Evolutionary conservation across 2,888 invertebrate genomes (phyloP).

Genomic region (Machimus rusticus): DNA sequence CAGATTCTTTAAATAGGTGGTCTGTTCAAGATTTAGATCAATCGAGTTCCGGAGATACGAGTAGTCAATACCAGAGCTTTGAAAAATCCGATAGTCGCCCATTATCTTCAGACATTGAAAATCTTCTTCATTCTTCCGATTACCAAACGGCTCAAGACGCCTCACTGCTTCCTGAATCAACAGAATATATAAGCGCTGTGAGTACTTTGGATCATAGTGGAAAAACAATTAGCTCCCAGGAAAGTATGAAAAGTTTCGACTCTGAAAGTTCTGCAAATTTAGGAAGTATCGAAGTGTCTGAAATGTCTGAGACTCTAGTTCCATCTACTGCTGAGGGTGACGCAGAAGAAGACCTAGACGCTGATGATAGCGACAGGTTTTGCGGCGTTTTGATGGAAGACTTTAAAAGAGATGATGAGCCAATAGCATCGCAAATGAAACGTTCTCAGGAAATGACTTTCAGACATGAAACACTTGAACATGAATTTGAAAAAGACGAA

Average conservation of each 20-base stretch:
- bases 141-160: slow-evolving; percentile 86
- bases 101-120: slow-evolving; percentile 86
- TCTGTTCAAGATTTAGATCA: slow-evolving; percentile 83
- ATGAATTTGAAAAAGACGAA: slow-evolving; percentile 50
- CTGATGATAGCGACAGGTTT: slow-evolving; percentile 61
- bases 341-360: slow-evolving; percentile 61
- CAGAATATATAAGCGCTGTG: slow-evolving; percentile 86
- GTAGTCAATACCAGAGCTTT: slow-evolving; percentile 86
- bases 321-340: slow-evolving; percentile 81
- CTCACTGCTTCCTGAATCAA: slow-evolving; percentile 78
- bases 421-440: slow-evolving; percentile 79
- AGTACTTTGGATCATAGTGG: slow-evolving; percentile 71
- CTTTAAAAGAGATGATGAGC: slow-evolving; percentile 65
- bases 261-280: slow-evolving; percentile 89
- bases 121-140: slow-evolving; percentile 80
- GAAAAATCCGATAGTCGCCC: slow-evolving; percentile 82
- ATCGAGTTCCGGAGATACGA: slow-evolving; percentile 81
- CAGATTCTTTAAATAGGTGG: slow-evolving; percentile 68
- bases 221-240: slow-evolving; percentile 75
- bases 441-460: slow-evolving; percentile 91
- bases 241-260: slow-evolving; percentile 88
- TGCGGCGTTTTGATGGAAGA: slow-evolving; percentile 69
- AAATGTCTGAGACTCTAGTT: slow-evolving; percentile 90
- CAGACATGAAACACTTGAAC: slow-evolving; percentile 68
- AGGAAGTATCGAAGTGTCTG: slow-evolving; percentile 89